phyloP scores from a whole-genome alignment of 2,888 invertebrate genomes.

The Rutpela maculata region DNA sequence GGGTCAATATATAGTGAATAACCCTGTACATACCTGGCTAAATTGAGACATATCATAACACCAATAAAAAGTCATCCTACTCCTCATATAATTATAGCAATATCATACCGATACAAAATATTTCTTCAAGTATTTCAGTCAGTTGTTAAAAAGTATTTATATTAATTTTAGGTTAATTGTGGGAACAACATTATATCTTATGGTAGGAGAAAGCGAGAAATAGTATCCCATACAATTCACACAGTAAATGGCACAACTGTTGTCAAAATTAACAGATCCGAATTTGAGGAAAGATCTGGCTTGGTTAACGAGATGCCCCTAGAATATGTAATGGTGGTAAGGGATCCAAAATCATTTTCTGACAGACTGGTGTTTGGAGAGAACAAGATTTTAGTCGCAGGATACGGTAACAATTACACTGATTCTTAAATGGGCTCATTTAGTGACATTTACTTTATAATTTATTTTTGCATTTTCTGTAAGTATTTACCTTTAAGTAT shows the following conservation, averaged over 20 bases:
- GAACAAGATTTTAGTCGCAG: constrained; percentile 77
- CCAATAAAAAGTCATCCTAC: too few relatives aligned
- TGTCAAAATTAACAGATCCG: constrained; percentile 57
- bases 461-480: too few relatives aligned
- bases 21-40: too few relatives aligned
- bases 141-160: too few relatives aligned
- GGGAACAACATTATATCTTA: constrained; percentile 68
- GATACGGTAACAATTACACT: constrained; percentile 73
- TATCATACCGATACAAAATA: too few relatives aligned
- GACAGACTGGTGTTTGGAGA: constrained; percentile 82
- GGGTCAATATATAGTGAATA: too few relatives aligned
- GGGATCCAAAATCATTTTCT: constrained; percentile 77
- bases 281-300: constrained; percentile 55
- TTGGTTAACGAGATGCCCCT: constrained; percentile 74
- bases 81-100: too few relatives aligned
- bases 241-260: constrained; percentile 63
- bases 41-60: too few relatives aligned
- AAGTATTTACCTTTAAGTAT: too few relatives aligned
- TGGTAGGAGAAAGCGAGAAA: constrained; percentile 68
- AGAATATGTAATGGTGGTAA: constrained; percentile 78
- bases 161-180: constrained; percentile 70
- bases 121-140: too few relatives aligned
- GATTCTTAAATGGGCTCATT: too few relatives aligned
- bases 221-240: constrained; percentile 51
- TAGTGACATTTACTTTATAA: too few relatives aligned